These are phyloP conservation scores for Centruroides sculpturatus DNA, from an alignment of 1,140 invertebrate species.

Conservation along the genomic window DNA sequence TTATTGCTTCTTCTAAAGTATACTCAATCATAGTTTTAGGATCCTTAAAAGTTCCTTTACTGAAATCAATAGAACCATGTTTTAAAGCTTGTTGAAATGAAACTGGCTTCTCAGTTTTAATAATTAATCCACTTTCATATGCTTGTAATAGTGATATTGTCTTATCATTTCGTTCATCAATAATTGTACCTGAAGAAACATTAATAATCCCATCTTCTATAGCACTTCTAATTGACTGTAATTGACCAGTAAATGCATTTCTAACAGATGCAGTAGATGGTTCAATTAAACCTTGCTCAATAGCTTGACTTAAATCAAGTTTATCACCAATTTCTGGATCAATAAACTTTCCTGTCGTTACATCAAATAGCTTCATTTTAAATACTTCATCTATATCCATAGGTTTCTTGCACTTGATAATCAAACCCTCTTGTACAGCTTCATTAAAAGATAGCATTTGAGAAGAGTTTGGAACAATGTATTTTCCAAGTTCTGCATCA, in stretches of 20 bases:
- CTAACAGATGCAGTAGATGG: slow-evolving; percentile 48
- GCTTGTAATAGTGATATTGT: slow-evolving; percentile 62
- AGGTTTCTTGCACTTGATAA: slow-evolving; percentile 53
- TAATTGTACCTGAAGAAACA: slow-evolving; percentile 49
- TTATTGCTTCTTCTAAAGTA: slow-evolving; percentile 47
- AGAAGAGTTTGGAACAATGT: slow-evolving; percentile 42
- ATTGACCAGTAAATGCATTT: slow-evolving; percentile 38
- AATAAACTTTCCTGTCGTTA: slow-evolving; percentile 59
- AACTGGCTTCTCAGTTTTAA: slow-evolving; percentile 79
- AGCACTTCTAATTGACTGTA: slow-evolving; percentile 50
- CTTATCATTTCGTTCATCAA: slow-evolving; percentile 43
- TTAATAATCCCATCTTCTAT: slow-evolving; percentile 57
- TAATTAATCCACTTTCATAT: slow-evolving; percentile 64
- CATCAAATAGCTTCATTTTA: slow-evolving; percentile 53
- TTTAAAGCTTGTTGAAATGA: slow-evolving; percentile 45
- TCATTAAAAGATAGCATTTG: slow-evolving; percentile 41
- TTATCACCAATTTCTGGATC: slow-evolving; percentile 55
- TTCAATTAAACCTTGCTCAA: slow-evolving; percentile 59
- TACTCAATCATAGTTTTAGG: slow-evolving; percentile 53
- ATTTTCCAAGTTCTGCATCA: slow-evolving; percentile 52
- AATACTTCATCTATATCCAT: slow-evolving; percentile 62
- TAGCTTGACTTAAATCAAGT: slow-evolving; percentile 53
- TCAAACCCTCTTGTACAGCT: slow-evolving; percentile 51
- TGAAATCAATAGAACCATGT: slow-evolving; percentile 54
- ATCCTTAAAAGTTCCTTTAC: slow-evolving; percentile 60